These are phyloP conservation scores for Orbicella faveolata DNA, from an alignment of 64 coral and sea anemone genomes.

Conservation along the genomic window DNA sequence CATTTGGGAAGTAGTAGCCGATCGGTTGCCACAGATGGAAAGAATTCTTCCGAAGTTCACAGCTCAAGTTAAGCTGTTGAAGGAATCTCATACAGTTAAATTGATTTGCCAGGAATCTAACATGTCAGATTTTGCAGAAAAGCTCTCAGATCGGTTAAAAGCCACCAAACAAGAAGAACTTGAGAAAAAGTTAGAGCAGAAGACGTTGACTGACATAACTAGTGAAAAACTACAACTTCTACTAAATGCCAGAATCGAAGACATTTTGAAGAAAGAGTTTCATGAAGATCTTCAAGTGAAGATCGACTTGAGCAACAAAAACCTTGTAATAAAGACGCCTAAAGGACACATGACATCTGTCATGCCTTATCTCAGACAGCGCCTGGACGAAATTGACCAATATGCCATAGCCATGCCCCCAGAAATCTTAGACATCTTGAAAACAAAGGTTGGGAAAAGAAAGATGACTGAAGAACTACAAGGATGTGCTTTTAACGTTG, in stretches of 20 bases:
- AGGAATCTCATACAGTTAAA: neutral
- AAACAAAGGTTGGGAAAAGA: constrained; percentile 4
- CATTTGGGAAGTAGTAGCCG: constrained; percentile 14
- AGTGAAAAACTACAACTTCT: constrained; percentile 5
- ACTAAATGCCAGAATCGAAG: neutral
- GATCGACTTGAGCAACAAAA: neutral
- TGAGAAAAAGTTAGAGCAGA: constrained; percentile 25
- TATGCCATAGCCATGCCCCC: neutral
- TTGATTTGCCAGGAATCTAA: constrained; percentile 19
- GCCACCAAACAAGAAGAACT: constrained; percentile 7
- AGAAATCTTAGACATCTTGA: constrained; percentile 24
- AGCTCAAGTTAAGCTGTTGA: constrained; percentile 17
- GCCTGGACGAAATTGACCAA: constrained; percentile 25
- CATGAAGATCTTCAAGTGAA: constrained; percentile 1
- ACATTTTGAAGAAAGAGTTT: constrained; percentile 17
- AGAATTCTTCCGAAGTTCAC: constrained; percentile 13
- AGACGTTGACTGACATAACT: neutral
- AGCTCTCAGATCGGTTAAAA: neutral
- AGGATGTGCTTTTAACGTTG: constrained; percentile 26
- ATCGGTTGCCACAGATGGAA: constrained; percentile 8
- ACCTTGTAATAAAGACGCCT: constrained; percentile 20
- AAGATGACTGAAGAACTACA: constrained; percentile 7
- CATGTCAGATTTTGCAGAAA: constrained; percentile 12
- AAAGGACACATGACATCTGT: constrained; percentile 3
- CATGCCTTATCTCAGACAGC: neutral